A percentile compares a stretch with the other conserved stretches of the same genome.
These are phyloP conservation scores for Herpailurus yagouaroundi DNA, from an alignment of 2,113 vertebrate species.

Conservation along the genomic window DNA sequence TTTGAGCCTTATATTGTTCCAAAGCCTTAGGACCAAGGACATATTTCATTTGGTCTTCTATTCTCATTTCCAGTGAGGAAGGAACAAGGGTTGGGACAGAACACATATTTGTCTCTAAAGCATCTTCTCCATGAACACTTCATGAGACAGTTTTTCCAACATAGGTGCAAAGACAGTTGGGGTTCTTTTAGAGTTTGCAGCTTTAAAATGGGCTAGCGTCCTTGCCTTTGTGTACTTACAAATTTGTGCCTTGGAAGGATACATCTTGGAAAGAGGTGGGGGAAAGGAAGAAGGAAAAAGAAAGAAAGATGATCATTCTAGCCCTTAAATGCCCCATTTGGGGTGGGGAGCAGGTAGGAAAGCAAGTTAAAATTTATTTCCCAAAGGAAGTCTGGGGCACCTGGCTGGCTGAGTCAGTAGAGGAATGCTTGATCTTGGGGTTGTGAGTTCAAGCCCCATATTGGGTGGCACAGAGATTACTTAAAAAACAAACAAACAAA, in stretches of 20 bases:
- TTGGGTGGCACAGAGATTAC: no score
- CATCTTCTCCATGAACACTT: neutral
- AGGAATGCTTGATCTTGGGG: no score
- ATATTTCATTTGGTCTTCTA: neutral
- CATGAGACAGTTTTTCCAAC: neutral
- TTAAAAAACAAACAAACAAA: no score
- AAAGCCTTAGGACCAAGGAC: neutral
- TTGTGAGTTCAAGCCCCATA: no score
- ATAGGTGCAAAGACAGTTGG: neutral
- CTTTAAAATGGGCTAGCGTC: neutral
- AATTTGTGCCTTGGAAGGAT: neutral
- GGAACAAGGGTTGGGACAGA: neutral
- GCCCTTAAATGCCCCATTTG: neutral
- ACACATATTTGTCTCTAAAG: neutral
- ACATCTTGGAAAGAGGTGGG: neutral
- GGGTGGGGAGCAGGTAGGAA: neutral
- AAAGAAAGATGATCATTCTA: neutral
- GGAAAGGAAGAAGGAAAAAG: neutral
- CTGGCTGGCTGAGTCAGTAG: no score
- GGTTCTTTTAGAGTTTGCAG: neutral
- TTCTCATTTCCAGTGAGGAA: neutral
- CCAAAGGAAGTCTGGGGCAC: neutral
- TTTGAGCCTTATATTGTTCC: neutral
- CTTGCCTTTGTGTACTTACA: neutral
- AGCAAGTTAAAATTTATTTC: neutral